phyloP scores from a whole-genome alignment of 2,113 vertebrate species.

The Todiramphus saurophagus region DNA sequence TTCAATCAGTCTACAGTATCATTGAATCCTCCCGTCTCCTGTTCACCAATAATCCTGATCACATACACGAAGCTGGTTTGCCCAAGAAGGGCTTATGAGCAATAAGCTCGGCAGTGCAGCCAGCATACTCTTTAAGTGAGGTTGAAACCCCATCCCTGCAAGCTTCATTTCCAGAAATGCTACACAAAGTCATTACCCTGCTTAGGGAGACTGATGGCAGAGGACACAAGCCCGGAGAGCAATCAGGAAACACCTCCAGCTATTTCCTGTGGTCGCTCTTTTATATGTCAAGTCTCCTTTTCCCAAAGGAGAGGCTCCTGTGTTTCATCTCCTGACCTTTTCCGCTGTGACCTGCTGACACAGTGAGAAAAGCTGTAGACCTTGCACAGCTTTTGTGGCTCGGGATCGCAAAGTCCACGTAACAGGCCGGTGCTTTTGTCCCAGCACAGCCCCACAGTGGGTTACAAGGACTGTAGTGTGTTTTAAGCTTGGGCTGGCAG shows the following conservation, averaged over 20 bases:
- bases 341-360: neutral
- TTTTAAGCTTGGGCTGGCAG: neutral
- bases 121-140: rapidly evolving
- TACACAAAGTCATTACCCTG: neutral
- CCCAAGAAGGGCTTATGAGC: neutral
- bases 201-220: neutral
- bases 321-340: neutral
- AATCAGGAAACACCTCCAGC: neutral
- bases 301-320: neutral
- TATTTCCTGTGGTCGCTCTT: neutral
- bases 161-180: neutral
- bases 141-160: neutral
- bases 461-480: rapidly evolving
- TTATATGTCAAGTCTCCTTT: neutral
- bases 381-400: neutral
- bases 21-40: neutral
- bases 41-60: neutral
- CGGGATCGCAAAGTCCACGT: rapidly evolving
- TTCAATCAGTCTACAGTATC: neutral
- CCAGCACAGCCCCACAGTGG: rapidly evolving
- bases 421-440: rapidly evolving
- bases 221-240: neutral
- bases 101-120: neutral
- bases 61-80: neutral
- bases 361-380: neutral